Evolutionary conservation across 1,140 invertebrate species (phyloP), one percentile per base, ranked within the genome.

Genomic region (Trypoxylus dichotomus): DNA sequence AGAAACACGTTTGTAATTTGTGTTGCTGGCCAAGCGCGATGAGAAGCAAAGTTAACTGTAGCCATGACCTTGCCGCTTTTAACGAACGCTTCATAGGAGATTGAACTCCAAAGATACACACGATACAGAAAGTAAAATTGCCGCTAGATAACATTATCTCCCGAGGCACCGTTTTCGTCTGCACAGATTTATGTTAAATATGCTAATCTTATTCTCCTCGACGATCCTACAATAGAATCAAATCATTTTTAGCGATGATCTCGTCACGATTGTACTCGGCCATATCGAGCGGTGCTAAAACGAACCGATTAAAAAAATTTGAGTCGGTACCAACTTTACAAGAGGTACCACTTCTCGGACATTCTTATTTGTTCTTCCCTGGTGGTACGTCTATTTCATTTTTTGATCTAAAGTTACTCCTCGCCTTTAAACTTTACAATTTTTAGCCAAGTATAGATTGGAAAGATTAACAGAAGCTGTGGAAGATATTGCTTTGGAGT

Each of bases 391-490:
- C 73, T 19, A 24, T 76, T 60, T 74, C 75, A 68, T 41, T 72
- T 74, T 73, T 77, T 24, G 60, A 0, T 11, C 15, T 58, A 58
- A 58, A 58, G 5, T 8, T 58, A 13, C 3, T 19, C 7, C 13
- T 58, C 15, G n/a, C 21, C 47, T 19, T 42, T 77, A 43, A 24
- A 72, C 29, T 32, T 21, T 76, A 77, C 47, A 13, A 71, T 77
- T 81, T 78, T 27, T 75, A 86, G 86, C 84, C 47, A 81, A 81
- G 60, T 86, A 85, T 76, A 81, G 79, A 68, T 71, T 79, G 0
- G 85, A 85, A 54, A 80, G 81, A 68, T 76, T 87, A 42, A 85
- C 84, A 10, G 86, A 87, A 82, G 86, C 85, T 3, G 81, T 86
- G 24, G 25, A 78, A 54, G 83, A 85, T 58, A 78, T 87, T 15